Evolutionary conservation across 1,140 invertebrate species (phyloP).

Genomic region (roundworm (Caenorhabditis elegans)): WBcel235 BX284604.4:5831001-5831500

Average conservation of each 20-base stretch:
- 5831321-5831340: not conserved
- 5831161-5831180: not conserved
- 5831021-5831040: no score
- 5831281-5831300: conserved; percentile 4
- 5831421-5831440: conserved; percentile 2
- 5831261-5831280: conserved; percentile 28
- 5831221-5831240: not conserved
- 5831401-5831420: conserved; percentile 24
- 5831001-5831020: no score
- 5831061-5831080: no score
- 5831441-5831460: not conserved
- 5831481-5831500: conserved; percentile 15
- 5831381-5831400: not conserved
- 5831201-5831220: not conserved
- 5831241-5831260: not conserved
- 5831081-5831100: no score
- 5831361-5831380: conserved; percentile 26
- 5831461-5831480: not conserved
- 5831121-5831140: no score
- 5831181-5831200: not conserved
- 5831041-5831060: no score
- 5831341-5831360: not conserved
- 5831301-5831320: conserved; percentile 33
- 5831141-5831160: no score
- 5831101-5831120: no score